Percentiles rank a stretch among this genome's conserved stretches.
phyloP scores from a whole-genome alignment of 2,888 invertebrate species.

The Esperia sulphurella region DNA sequence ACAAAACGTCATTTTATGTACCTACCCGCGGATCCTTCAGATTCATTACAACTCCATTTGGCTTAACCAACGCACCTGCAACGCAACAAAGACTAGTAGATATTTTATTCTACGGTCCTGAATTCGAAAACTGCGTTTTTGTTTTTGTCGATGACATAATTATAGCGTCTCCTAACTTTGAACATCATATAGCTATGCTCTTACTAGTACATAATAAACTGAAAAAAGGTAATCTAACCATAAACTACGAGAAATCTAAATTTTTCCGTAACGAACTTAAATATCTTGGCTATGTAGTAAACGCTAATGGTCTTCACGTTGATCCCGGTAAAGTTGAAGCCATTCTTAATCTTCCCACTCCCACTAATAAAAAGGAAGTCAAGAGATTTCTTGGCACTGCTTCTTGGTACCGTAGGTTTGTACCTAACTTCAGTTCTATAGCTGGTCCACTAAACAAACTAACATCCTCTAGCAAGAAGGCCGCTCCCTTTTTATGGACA shows the following conservation, averaged over 20 bases:
- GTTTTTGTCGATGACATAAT: slow-evolving; percentile 22
- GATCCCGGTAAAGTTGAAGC: background rate
- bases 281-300: background rate
- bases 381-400: slow-evolving; percentile 19
- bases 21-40: slow-evolving; percentile 4
- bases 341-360: background rate
- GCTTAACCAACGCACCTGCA: slow-evolving; percentile 17
- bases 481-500: slow-evolving; percentile 20
- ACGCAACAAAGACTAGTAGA: slow-evolving; percentile 21
- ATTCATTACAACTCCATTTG: slow-evolving; percentile 13
- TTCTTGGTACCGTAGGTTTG: no score
- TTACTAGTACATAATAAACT: background rate
- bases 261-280: background rate
- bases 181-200: slow-evolving; percentile 20
- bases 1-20: slow-evolving; percentile 5
- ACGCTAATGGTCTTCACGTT: background rate
- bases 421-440: slow-evolving; percentile 20
- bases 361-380: background rate
- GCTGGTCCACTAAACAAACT: slow-evolving; percentile 23
- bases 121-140: slow-evolving; percentile 20
- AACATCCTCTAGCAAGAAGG: slow-evolving; percentile 17
- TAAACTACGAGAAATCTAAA: background rate
- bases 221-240: background rate
- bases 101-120: slow-evolving; percentile 14
- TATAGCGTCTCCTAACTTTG: slow-evolving; percentile 15